Evolutionary conservation across 2,888 invertebrate genomes (phyloP), one percentile per base, ranked within the genome.

Genomic region (Colletes collaris): DNA sequence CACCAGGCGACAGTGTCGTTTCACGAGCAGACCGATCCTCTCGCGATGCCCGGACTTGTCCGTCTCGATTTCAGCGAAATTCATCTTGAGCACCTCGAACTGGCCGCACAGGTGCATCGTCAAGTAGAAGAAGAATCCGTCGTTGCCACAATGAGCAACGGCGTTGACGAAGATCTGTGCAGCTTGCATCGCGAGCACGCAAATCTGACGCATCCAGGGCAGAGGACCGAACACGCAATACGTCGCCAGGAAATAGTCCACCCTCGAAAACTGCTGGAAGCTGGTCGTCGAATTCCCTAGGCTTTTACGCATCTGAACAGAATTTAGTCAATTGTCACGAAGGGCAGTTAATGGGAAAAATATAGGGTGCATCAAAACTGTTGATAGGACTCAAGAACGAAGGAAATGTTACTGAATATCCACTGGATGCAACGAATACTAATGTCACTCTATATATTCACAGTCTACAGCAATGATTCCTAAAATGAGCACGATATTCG

Each of bases 91-190:
- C 53, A 92, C 72, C 58, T 91, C 89, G 27, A 92, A 86, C 52
- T 92, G 92, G 4, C 90, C 92, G 66, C 92, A 92, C 3, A 92
- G 68, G 37, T 92, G 91, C 88, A 92, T 90, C 3, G 89, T 76
- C 6, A 91, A 68, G 13, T 87, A 86, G 55, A 92, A 90, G 53
- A 92, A 86, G 64, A 92, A 87, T 11, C 90, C 86, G 60, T 92
- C 90, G 46, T 87, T 87, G 13, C 90, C 90, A 46, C 84, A 83
- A n/a, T 86, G 86, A 2, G 76, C 65, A 0, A 79, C 60, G 0
- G 64, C 80, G 40, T 86, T 84, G 0, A 84, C 59, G 46, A 81
- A 81, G 3, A 86, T 69, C 10, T 77, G 68, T 13, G 49, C 35
- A 7, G 40, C 46, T 46, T 86, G 86, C 8, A 80, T 49, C 4